phyloP scores from a whole-genome alignment of 1,140 invertebrate species.

The Eulimnadia texana region DNA sequence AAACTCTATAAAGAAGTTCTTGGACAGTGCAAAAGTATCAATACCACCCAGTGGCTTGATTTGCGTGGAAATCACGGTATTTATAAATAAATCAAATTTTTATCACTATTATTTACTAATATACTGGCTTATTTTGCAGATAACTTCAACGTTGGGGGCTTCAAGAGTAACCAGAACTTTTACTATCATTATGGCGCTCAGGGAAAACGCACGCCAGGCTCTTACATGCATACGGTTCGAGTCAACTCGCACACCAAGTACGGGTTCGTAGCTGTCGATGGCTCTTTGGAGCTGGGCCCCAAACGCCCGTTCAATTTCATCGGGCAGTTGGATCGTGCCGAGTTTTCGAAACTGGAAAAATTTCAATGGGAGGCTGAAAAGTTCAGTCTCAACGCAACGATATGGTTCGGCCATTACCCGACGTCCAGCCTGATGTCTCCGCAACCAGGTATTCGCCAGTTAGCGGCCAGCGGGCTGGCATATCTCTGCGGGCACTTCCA shows the following conservation, averaged over 20 bases:
- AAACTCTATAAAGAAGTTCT: slow-evolving; percentile 57
- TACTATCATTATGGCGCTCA: slow-evolving; percentile 68
- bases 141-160: slow-evolving; percentile 68
- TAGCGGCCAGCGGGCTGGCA: slow-evolving; percentile 42
- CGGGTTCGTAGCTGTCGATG: slow-evolving; percentile 74
- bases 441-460: slow-evolving; percentile 34
- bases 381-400: slow-evolving; percentile 39
- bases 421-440: slow-evolving; percentile 67
- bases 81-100: slow-evolving; percentile 1
- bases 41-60: slow-evolving; percentile 68
- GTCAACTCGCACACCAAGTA: slow-evolving; percentile 37
- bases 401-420: slow-evolving; percentile 89
- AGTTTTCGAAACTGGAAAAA: slow-evolving; percentile 36
- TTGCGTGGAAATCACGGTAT: slow-evolving; percentile 89
- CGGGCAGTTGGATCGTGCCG: slow-evolving; percentile 48
- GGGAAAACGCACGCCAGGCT: slow-evolving; percentile 49
- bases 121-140: slow-evolving; percentile 43
- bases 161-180: slow-evolving; percentile 54
- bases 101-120: slow-evolving; percentile 14
- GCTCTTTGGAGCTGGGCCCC: slow-evolving; percentile 71
- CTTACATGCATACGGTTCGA: slow-evolving; percentile 55
- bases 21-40: slow-evolving; percentile 37
- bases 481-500: slow-evolving; percentile 92
- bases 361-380: slow-evolving; percentile 34
- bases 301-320: slow-evolving; percentile 85